A percentile compares a stretch with the other conserved stretches of the same genome.
Conservation (phyloP, 2,888 invertebrate species). For the Torymus auratus region DNA sequence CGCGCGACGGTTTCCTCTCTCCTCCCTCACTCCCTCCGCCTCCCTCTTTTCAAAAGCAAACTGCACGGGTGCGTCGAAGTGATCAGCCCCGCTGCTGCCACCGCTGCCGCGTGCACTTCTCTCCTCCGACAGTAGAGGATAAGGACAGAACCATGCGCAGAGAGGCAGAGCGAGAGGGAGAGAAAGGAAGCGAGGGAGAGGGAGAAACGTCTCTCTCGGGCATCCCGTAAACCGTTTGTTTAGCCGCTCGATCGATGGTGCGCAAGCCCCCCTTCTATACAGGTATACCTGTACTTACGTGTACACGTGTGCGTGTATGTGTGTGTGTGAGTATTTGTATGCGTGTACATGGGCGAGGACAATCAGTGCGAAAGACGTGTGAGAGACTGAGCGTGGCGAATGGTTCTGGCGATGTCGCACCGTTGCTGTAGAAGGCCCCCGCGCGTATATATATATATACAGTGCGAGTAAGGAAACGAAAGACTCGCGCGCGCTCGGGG, state of each 20-base stretch:
- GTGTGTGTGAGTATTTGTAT: background rate
- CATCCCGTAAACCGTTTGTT: slow-evolving; percentile 56
- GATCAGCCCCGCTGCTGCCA: slow-evolving; percentile 35
- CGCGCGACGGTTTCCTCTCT: slow-evolving; percentile 12
- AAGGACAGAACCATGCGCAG: slow-evolving; percentile 1
- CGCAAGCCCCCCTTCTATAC: background rate
- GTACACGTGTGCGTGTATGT: background rate
- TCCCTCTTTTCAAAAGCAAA: slow-evolving; percentile 30
- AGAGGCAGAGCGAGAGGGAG: background rate
- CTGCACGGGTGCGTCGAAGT: slow-evolving; percentile 31
- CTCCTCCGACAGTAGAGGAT: background rate
- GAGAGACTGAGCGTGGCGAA: slow-evolving; percentile 14
- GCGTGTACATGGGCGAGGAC: background rate
- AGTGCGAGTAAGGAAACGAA: slow-evolving; percentile 9
- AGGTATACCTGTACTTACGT: background rate
- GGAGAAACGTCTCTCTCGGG: background rate
- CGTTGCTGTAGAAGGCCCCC: no score
- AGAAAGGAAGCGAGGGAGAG: slow-evolving; percentile 26
- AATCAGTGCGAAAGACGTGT: slow-evolving; percentile 39
- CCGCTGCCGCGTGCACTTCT: slow-evolving; percentile 21
- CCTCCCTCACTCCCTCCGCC: background rate
- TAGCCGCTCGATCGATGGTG: slow-evolving; percentile 47
- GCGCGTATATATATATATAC: no score
- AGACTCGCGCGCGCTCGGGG: slow-evolving; percentile 2
- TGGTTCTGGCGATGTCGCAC: no score